Conservation (phyloP, 2,888 invertebrate species). For the Luperina testacea region DNA sequence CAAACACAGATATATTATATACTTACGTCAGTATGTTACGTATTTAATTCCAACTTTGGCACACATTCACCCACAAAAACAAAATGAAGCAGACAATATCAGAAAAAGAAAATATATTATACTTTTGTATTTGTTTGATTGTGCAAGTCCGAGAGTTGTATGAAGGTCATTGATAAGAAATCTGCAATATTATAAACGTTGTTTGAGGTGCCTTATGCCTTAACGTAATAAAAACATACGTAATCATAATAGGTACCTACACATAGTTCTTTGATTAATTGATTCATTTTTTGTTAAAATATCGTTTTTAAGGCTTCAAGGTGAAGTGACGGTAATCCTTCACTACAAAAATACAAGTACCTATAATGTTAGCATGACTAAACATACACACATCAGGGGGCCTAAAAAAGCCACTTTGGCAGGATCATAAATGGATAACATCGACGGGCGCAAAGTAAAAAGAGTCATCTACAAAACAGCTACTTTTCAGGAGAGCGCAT, state of each 20-base stretch:
- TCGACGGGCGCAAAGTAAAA: no score
- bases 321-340: constrained; percentile 32
- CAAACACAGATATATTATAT: background rate
- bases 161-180: constrained; percentile 89
- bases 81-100: constrained; percentile 55
- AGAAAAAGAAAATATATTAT: constrained; percentile 67
- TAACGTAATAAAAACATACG: constrained; percentile 74
- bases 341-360: constrained; percentile 13
- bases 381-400: background rate
- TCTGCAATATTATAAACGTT: constrained; percentile 80
- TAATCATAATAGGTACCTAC: constrained; percentile 51
- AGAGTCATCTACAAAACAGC: no score
- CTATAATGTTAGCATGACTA: constrained; percentile 15
- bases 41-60: constrained; percentile 20
- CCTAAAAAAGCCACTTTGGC: no score
- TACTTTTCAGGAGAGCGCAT: no score
- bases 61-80: constrained; percentile 27
- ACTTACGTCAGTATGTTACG: background rate
- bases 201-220: constrained; percentile 75
- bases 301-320: constrained; percentile 44
- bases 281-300: constrained; percentile 47
- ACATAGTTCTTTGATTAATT: constrained; percentile 55
- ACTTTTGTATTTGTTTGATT: constrained; percentile 74
- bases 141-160: constrained; percentile 79
- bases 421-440: no score